These are phyloP conservation scores for Dasyornis broadbenti DNA, from an alignment of 2,113 vertebrate genomes.

Conservation along the genomic window DNA sequence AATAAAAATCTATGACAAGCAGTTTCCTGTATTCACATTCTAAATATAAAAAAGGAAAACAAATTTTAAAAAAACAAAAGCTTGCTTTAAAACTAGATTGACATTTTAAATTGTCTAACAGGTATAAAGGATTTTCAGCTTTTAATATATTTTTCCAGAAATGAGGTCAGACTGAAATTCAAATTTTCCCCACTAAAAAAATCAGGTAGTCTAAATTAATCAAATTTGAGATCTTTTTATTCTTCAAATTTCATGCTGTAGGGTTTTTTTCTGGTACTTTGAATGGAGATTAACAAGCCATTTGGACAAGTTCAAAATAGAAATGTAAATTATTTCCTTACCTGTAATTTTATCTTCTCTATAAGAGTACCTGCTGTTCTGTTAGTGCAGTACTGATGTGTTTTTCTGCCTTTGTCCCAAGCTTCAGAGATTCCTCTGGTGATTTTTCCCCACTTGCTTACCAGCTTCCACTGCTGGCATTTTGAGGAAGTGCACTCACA, in stretches of 20 bases:
- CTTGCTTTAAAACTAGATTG: not conserved
- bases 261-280: not conserved
- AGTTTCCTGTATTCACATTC: not conserved
- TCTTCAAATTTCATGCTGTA: not conserved
- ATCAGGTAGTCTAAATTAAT: not conserved
- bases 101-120: not conserved
- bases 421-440: constrained; percentile 40
- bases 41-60: not conserved
- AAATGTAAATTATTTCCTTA: constrained; percentile 52
- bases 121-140: not conserved
- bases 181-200: not conserved
- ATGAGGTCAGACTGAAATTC: not conserved
- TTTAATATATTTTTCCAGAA: not conserved
- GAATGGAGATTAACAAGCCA: not conserved
- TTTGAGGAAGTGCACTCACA: constrained; percentile 55
- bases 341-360: constrained; percentile 53
- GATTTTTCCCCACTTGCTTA: constrained; percentile 42
- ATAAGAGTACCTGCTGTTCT: constrained; percentile 41
- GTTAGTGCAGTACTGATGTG: constrained; percentile 37
- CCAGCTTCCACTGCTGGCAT: constrained; percentile 43
- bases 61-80: not conserved
- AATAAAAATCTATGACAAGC: not conserved
- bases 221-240: not conserved
- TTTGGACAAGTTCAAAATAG: not conserved
- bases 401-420: constrained; percentile 63